Conservation (phyloP, 2,797 vertebrate species). For the Chrysocyon brachyurus region DNA sequence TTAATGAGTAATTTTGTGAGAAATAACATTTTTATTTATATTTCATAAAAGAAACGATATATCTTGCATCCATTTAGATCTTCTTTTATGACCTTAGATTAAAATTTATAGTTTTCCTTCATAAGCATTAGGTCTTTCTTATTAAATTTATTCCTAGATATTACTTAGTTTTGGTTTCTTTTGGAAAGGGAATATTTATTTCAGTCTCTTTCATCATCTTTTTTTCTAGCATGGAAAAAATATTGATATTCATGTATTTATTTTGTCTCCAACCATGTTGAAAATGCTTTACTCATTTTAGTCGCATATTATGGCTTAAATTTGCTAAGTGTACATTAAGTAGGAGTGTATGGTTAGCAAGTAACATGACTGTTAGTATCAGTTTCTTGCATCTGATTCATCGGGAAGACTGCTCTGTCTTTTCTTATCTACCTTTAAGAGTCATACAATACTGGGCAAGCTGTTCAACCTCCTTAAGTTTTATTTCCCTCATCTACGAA, state of each 20-base stretch:
- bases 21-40: constrained; percentile 25
- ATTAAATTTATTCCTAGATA: constrained; percentile 19
- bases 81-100: not conserved
- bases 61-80: constrained; percentile 17
- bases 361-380: not conserved
- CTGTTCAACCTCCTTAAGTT: not conserved
- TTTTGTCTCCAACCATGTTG: not conserved
- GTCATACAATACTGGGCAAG: not conserved
- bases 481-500: constrained; percentile 23
- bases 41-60: not conserved
- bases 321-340: not conserved
- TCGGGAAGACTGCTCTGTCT: not conserved
- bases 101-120: constrained; percentile 12
- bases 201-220: not conserved
- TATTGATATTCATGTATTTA: constrained; percentile 10
- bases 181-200: constrained; percentile 27
- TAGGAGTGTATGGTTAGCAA: not conserved
- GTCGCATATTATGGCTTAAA: not conserved
- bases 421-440: not conserved
- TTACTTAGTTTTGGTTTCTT: not conserved
- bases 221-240: not conserved
- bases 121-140: not conserved
- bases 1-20: not conserved
- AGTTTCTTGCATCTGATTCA: constrained; percentile 16
- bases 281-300: constrained; percentile 19